Percentiles rank a stretch among this genome's conserved stretches.
Conservation (phyloP, 2,797 vertebrate species). For the Artibeus jamaicensis region DNA sequence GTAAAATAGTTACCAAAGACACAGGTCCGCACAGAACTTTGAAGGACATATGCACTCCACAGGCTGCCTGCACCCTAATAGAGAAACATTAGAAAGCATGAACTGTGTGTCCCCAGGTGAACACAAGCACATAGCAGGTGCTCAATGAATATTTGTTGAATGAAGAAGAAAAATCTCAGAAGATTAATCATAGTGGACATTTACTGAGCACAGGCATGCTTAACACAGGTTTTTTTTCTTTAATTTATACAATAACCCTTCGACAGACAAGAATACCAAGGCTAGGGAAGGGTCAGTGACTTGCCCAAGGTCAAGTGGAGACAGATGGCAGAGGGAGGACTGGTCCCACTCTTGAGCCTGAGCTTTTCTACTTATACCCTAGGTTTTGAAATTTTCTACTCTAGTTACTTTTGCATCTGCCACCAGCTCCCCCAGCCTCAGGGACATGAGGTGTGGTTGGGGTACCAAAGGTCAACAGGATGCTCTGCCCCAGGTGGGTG, state of each 20-base stretch:
- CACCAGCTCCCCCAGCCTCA: background rate
- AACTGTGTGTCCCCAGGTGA: too few relatives aligned
- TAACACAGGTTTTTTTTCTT: background rate
- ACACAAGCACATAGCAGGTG: background rate
- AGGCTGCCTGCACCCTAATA: background rate
- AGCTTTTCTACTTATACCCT: background rate
- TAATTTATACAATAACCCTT: background rate
- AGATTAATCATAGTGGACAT: rapidly evolving
- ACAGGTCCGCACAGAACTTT: background rate
- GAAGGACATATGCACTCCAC: background rate
- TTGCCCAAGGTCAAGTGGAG: background rate
- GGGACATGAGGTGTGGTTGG: background rate
- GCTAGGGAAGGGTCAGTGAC: background rate
- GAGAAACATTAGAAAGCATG: background rate
- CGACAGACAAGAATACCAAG: rapidly evolving
- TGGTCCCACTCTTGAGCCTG: background rate
- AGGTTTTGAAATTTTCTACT: background rate
- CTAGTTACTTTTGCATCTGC: background rate
- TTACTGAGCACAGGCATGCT: background rate
- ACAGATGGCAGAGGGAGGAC: background rate
- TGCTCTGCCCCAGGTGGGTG: background rate
- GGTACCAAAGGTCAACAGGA: background rate
- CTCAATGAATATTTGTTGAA: background rate
- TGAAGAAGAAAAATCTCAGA: background rate
- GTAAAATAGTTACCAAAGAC: background rate